Base-by-base conservation (phyloP, 2,797 vertebrate species). In the Spinus pinus region DNA sequence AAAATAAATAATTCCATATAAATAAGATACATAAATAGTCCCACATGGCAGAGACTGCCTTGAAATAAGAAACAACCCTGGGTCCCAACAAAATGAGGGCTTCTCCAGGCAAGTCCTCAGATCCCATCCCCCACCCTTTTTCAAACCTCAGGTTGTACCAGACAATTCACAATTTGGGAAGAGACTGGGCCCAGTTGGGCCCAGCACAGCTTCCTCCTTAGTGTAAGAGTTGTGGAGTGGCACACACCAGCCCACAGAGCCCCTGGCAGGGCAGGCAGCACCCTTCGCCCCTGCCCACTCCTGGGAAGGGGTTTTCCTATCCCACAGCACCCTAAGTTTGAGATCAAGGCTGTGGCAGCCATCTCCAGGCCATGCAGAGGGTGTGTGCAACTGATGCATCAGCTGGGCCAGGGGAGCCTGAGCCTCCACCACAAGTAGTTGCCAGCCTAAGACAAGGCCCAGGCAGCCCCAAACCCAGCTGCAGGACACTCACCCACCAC, bases 1-100 rank as follows among this genome's bases (percentile, higher is more conserved):
- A 93, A 97, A 97, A 97, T 97, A 97, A 97, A 97, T 97, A 97
- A 93, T 74, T 95, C 90, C 91, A 96, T 97, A 97, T 97, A 97
- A 97, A 96, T 97, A 97, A 97, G 96, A 96, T 81, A 87, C 95
- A 97, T 97, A 97, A 97, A 97, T 97, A 97, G 74, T 88, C 82
- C 86, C 79, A 92, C 62, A 14, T 3, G 35, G 93, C 92, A 95
- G 58, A 95, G 37, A 73, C 66, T 91, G 94, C 86, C 85, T 85
- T 69, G 54, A 94, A 95, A 96, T 84, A 95, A 86, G 86, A 94
- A 94, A 88, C 69, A 39, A 79, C 56, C 81, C 79, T 31, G 25
- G 87, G 66, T 88, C 81, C 87, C 74, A 93, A 44, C 7, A 19
- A 90, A 77, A 74, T 5, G 4, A 94, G 72, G 90, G 73, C 89